These are phyloP conservation scores for Salminus brasiliensis DNA, from an alignment of 2,113 vertebrate species.

Conservation along the genomic window DNA sequence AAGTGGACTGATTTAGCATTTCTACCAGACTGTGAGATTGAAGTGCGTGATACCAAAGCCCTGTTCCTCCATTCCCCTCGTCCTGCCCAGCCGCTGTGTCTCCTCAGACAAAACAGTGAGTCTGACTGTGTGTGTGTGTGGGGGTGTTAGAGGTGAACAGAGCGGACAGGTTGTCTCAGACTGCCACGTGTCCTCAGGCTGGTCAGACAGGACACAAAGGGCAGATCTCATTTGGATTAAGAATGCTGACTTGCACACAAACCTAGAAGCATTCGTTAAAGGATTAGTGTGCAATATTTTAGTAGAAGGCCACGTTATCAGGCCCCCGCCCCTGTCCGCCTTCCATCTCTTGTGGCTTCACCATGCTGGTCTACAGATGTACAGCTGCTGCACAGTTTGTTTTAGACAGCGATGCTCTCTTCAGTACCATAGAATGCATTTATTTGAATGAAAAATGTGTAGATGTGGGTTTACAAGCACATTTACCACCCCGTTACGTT, in stretches of 20 bases:
- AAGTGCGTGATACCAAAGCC: not conserved
- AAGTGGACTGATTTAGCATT: not conserved
- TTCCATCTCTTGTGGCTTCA: too few relatives aligned
- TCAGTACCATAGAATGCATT: too few relatives aligned
- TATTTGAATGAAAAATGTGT: too few relatives aligned
- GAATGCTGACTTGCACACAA: not conserved
- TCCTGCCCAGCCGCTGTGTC: not conserved
- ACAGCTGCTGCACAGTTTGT: too few relatives aligned
- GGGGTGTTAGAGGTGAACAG: not conserved
- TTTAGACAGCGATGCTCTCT: too few relatives aligned
- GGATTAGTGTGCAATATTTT: not conserved
- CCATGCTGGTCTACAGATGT: too few relatives aligned
- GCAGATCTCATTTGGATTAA: not conserved
- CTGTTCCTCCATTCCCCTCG: not conserved
- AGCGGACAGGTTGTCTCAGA: not conserved
- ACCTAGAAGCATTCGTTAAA: not conserved
- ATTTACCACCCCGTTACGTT: too few relatives aligned
- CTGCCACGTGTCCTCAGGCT: not conserved
- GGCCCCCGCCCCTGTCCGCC: too few relatives aligned
- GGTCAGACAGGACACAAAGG: not conserved
- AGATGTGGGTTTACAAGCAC: too few relatives aligned
- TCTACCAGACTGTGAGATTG: not conserved
- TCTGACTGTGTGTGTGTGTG: slow-evolving; percentile 20
- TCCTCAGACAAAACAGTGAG: not conserved
- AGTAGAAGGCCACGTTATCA: too few relatives aligned